Evolutionary conservation across 2,113 vertebrate species (phyloP).

Genomic region (Leucosticte australis): DNA sequence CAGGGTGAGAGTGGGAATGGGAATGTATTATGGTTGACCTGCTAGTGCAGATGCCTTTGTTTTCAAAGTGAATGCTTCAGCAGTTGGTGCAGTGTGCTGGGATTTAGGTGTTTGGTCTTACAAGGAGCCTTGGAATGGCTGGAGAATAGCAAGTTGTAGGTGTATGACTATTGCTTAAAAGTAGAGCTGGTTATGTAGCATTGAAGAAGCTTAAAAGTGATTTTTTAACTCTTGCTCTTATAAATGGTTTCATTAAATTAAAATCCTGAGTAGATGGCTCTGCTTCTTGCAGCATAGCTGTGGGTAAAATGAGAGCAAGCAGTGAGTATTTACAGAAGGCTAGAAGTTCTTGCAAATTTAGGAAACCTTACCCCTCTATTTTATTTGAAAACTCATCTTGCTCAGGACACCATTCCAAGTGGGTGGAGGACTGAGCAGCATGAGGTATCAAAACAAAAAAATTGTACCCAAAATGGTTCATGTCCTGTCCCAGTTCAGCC

Average conservation of each 20-base stretch:
- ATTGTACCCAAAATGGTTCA: background rate
- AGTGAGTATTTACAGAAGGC: background rate
- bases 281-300: background rate
- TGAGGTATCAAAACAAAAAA: background rate
- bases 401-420: background rate
- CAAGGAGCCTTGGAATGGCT: background rate
- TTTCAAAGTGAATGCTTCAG: background rate
- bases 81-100: background rate
- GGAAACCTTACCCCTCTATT: background rate
- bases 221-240: background rate
- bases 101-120: background rate
- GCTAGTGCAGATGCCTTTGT: background rate
- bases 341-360: background rate
- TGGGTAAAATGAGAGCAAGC: background rate
- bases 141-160: background rate
- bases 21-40: background rate
- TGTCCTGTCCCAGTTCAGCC: background rate
- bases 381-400: background rate
- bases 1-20: background rate
- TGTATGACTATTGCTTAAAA: background rate
- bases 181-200: background rate
- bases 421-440: background rate
- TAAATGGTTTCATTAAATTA: background rate
- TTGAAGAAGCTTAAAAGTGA: background rate
- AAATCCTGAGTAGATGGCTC: background rate